Conservation (phyloP, 2,113 vertebrate genomes). For the Myotis yumanensis region DNA sequence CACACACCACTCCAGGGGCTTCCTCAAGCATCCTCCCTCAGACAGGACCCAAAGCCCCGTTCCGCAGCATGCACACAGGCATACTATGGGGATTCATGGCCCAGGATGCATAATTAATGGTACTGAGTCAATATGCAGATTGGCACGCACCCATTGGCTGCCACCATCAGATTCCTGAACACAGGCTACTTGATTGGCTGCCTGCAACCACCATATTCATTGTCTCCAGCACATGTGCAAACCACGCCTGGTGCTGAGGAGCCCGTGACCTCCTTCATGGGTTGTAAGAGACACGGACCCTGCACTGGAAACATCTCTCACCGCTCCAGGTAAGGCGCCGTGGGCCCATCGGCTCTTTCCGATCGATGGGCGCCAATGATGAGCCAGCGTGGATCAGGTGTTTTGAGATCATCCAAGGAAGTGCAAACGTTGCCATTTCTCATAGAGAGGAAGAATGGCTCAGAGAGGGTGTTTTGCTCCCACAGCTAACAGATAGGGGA, state of each 20-base stretch:
- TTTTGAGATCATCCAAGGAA: neutral
- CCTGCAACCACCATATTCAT: conserved; percentile 75
- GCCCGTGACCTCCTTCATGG: rapidly evolving
- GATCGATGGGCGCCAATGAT: rapidly evolving
- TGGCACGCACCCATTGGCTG: conserved; percentile 80
- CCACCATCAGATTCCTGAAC: conserved; percentile 72
- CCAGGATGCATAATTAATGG: conserved; percentile 82
- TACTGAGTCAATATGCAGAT: conserved; percentile 84
- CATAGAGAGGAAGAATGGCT: neutral
- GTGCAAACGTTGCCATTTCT: rapidly evolving
- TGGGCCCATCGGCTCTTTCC: rapidly evolving
- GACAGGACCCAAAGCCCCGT: conserved; percentile 53
- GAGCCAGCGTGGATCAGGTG: neutral
- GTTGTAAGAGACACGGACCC: neutral
- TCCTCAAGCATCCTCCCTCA: conserved; percentile 67
- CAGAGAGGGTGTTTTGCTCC: neutral
- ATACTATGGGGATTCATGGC: conserved; percentile 76
- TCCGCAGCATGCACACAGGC: conserved; percentile 69
- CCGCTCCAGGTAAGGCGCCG: rapidly evolving
- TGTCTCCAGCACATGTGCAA: conserved; percentile 67
- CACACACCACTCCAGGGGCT: conserved; percentile 31
- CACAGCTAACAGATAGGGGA: neutral
- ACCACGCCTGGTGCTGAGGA: neutral
- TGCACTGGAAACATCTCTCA: rapidly evolving
- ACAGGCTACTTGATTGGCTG: conserved; percentile 76